Evolutionary conservation across 2,113 vertebrate species (phyloP).

Genomic region (Hippopotamus amphibius): DNA sequence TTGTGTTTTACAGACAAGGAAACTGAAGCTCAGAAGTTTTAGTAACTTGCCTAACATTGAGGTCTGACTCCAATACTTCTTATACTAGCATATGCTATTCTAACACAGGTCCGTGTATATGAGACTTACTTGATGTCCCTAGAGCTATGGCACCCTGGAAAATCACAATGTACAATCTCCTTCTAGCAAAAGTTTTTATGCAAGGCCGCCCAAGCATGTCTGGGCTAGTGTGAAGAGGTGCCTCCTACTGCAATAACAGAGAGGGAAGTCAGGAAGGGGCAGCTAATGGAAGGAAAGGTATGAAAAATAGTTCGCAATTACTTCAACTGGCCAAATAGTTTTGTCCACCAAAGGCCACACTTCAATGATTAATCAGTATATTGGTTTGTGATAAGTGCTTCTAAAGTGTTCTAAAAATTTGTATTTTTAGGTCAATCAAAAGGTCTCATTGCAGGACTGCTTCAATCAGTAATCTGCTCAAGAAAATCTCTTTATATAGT

Average conservation of each 20-base stretch:
- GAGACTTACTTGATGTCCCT: not conserved
- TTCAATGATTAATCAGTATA: not conserved
- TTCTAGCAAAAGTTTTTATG: not conserved
- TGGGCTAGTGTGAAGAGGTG: not conserved
- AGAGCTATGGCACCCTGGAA: not conserved
- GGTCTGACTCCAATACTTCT: not conserved
- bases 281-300: not conserved
- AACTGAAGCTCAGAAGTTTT: constrained; percentile 4
- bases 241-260: not conserved
- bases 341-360: not conserved
- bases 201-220: not conserved
- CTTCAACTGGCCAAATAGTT: not conserved
- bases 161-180: not conserved
- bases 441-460: not conserved
- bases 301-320: constrained; percentile 2
- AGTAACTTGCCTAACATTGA: not conserved
- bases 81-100: not conserved
- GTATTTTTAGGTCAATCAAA: constrained; percentile 19
- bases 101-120: not conserved
- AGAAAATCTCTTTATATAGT: not conserved
- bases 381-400: not conserved
- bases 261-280: not conserved
- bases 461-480: not conserved
- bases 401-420: not conserved
- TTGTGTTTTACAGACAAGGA: constrained; percentile 13